Conservation (phyloP, 2,113 vertebrate species). For the Bolborhynchus lineola region DNA sequence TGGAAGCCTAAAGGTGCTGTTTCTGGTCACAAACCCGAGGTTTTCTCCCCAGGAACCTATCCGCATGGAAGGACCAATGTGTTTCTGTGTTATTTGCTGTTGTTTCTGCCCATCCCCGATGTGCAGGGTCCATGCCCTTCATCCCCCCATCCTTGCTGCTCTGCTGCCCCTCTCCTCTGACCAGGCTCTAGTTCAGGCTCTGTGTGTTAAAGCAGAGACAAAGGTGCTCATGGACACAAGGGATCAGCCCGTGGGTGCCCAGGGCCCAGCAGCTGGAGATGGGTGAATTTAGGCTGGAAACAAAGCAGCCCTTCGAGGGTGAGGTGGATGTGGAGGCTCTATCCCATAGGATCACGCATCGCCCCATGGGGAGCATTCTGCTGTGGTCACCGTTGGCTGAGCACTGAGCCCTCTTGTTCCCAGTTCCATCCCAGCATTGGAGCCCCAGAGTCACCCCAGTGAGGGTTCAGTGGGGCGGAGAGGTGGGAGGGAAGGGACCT, state of each 20-base stretch:
- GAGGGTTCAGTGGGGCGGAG: not conserved
- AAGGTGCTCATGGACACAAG: not conserved
- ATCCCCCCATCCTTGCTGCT: not conserved
- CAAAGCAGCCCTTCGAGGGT: not conserved
- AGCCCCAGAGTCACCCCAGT: not conserved
- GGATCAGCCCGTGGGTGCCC: not conserved
- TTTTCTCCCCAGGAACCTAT: not conserved
- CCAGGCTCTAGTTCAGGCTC: not conserved
- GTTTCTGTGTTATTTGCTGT: not conserved
- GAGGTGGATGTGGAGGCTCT: not conserved
- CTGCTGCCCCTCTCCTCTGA: not conserved
- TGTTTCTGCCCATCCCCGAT: not conserved
- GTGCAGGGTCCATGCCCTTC: not conserved
- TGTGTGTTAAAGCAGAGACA: not conserved
- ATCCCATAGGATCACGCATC: rapidly evolving
- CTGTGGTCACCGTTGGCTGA: rapidly evolving
- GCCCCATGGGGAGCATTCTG: not conserved
- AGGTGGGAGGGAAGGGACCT: not conserved
- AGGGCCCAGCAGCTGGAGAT: not conserved
- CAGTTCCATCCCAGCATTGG: not conserved
- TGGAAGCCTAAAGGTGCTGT: not conserved
- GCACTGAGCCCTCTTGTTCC: not conserved
- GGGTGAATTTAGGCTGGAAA: not conserved
- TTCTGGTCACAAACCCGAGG: not conserved
- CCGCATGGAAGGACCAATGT: not conserved